These are phyloP conservation scores for Cricetomys ansorgei DNA, from an alignment of 2,113 vertebrate species.

Conservation along the genomic window DNA sequence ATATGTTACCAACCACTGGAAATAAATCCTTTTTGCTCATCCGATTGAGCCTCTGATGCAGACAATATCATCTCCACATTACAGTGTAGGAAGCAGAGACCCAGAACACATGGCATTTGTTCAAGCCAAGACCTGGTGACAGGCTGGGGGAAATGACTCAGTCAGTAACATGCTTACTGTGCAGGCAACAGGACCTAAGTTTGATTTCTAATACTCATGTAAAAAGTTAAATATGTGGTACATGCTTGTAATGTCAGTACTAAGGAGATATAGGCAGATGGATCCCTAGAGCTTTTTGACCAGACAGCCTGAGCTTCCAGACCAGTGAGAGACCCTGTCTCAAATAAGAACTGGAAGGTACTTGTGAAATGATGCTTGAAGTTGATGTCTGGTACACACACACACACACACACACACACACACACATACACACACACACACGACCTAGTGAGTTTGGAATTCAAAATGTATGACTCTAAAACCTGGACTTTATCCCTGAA, in stretches of 20 bases:
- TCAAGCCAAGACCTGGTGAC: not conserved
- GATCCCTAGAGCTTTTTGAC: not conserved
- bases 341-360: not conserved
- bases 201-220: not conserved
- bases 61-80: not conserved
- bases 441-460: not conserved
- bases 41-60: not conserved
- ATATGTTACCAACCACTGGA: not conserved
- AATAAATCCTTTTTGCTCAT: slow-evolving; percentile 4
- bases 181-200: not conserved
- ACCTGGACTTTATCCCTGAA: not conserved
- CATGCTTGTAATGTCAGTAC: not conserved
- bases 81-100: not conserved
- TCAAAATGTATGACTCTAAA: not conserved
- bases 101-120: not conserved
- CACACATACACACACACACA: not conserved
- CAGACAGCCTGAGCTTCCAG: not conserved
- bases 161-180: not conserved
- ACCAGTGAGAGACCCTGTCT: not conserved
- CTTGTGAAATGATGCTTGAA: not conserved
- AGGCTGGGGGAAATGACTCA: not conserved
- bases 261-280: not conserved
- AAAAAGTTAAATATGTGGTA: not conserved
- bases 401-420: not conserved
- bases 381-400: not conserved